Base-by-base conservation (phyloP, 30 jellyfish, hydroid and myxozoan genomes). In the Mastigias papua region DNA sequence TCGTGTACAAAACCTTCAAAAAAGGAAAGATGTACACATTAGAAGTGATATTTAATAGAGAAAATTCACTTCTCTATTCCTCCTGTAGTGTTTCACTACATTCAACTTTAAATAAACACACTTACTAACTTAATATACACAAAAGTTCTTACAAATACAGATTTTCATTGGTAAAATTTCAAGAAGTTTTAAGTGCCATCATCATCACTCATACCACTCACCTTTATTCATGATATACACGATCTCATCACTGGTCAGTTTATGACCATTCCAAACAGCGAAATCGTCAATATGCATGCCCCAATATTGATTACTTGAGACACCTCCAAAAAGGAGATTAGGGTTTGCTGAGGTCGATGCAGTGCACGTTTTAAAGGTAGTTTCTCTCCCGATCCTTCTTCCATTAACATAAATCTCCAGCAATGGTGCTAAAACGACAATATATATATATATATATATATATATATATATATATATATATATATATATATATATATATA, bases 381-480 rank as follows among this genome's bases (percentile, higher is more conserved):
- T 75, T 13, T 30, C 73, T 30, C 28, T 30, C 26, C 8, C 66
- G 8, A n/a, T 34, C 23, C 4, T 2, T 23, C 48, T 22, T 5
- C 86, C 86, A 48, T 75, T 75, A 15, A 75, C 54, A 73, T 42
- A 75, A 21, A 66, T 28, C 16, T 26, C 78, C 21, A 8, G 78
- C 21, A 6, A 2, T 23, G 78, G 51, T 8, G 25, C 78, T 66
- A 23, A 46, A 46, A 46, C n/a, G n/a, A n/a, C n/a, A n/a, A n/a
- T n/a, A n/a, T n/a, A n/a, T n/a, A n/a, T n/a, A n/a, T n/a, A n/a
- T n/a, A n/a, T n/a, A n/a, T n/a, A n/a, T n/a, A n/a, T n/a, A n/a
- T n/a, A n/a, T n/a, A n/a, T n/a, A n/a, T n/a, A n/a, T n/a, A n/a
- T n/a, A n/a, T n/a, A n/a, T n/a, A n/a, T n/a, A n/a, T n/a, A n/a